These are phyloP conservation scores for Propithecus deckenii DNA, from an alignment of 2,797 vertebrate species.

Conservation along the genomic window DNA sequence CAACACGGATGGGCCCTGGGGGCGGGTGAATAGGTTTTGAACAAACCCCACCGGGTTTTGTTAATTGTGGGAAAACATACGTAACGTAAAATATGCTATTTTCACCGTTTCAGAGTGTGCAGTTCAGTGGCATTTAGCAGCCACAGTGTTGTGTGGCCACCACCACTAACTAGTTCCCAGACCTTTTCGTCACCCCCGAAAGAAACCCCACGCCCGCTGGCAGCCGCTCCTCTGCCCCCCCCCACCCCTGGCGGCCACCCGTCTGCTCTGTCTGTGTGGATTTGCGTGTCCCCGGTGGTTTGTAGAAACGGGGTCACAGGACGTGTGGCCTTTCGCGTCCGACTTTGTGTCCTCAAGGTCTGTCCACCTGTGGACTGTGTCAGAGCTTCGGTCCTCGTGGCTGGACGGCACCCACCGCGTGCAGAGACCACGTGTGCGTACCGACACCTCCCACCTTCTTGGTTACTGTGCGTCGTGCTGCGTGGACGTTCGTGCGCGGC, in stretches of 20 bases:
- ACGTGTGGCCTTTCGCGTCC: background rate
- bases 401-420: accelerated
- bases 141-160: accelerated
- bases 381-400: no score
- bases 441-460: accelerated
- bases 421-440: accelerated
- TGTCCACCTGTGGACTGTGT: accelerated
- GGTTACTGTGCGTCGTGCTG: accelerated
- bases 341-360: background rate
- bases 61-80: background rate
- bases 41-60: background rate
- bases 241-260: background rate
- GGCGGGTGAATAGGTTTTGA: background rate
- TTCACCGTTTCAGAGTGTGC: background rate
- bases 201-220: background rate
- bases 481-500: accelerated
- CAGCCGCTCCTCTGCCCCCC: no score
- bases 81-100: accelerated
- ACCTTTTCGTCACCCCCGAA: background rate
- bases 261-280: background rate
- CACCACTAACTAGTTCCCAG: accelerated
- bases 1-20: no score
- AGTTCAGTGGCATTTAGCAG: accelerated
- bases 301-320: background rate
- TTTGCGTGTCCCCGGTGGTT: background rate